Evolutionary conservation across 2,888 invertebrate species (phyloP), one percentile per base, ranked within the genome.

Genomic region (Itoplectis maculator): DNA sequence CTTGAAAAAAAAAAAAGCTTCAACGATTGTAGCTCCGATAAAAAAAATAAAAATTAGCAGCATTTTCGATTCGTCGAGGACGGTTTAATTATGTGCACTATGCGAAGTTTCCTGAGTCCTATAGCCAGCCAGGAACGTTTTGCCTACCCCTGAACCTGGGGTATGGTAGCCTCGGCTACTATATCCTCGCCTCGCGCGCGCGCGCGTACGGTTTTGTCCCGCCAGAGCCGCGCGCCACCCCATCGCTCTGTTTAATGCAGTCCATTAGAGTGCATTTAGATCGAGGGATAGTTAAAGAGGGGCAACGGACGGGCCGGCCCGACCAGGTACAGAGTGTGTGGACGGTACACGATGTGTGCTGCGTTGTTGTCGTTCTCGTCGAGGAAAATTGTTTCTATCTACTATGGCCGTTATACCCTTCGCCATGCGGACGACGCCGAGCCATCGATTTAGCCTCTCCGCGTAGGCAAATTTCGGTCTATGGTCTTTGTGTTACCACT

Each of bases 241-340:
- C 89, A 87, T 88, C 90, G 86, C 88, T 88, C 90, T 90, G 89
- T 92, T 92, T 92, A 92, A 92, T 92, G 92, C 92, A 92, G 92
- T 92, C 92, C 92, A 92, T 92, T 92, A 92, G 92, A 92, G 92
- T 92, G 92, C 92, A 92, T 92, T 92, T 92, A 92, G 92, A 92
- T 92, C 92, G 91, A 89, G 91, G 91, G 91, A 92, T 92, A 92
- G 92, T 92, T 92, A 91, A 92, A 92, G 90, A 90, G 88, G 87
- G 88, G 88, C 59, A 59, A 59, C 47, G 72, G 72, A 59, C 72
- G 59, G 3, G 29, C 29, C 45, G 29, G 59, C 23, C 72, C n/a
- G n/a, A n/a, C n/a, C 59, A 72, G 72, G 72, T 72, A 72, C 56
- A 45, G 35, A n/a, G 42, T 59, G 54, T 70, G 56, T 35, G 15